phyloP scores from a whole-genome alignment of 2,113 vertebrate species.

The Chlorodrepanis virens region DNA sequence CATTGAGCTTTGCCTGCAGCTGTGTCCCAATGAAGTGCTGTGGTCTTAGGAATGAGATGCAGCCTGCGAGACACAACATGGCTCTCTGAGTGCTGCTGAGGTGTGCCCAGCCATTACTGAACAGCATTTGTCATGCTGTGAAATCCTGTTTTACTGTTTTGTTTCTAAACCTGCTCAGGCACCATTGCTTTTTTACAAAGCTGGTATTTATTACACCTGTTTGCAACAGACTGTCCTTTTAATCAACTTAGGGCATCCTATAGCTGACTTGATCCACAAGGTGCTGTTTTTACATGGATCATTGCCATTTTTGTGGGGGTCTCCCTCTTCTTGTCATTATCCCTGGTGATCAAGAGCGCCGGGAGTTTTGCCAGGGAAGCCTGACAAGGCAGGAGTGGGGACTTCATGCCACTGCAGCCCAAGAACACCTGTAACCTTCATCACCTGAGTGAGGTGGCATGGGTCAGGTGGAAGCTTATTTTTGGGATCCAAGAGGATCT shows the following conservation, averaged over 20 bases:
- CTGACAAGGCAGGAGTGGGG: rapidly evolving
- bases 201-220: neutral
- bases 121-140: neutral
- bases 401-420: neutral
- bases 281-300: neutral
- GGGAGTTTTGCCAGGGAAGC: neutral
- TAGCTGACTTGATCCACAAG: neutral
- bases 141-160: neutral
- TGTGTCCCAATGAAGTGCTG: neutral
- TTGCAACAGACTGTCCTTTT: neutral
- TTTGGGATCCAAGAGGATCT: neutral
- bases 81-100: neutral
- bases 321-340: neutral
- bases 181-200: neutral
- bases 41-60: neutral
- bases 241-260: neutral
- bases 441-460: rapidly evolving
- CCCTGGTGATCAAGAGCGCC: neutral
- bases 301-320: neutral
- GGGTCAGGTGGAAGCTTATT: neutral
- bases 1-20: neutral
- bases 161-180: neutral
- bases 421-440: neutral
- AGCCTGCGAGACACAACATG: rapidly evolving
- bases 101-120: neutral